Base-by-base conservation (phyloP, 2,888 invertebrate genomes). In the Tenodera sinensis region DNA sequence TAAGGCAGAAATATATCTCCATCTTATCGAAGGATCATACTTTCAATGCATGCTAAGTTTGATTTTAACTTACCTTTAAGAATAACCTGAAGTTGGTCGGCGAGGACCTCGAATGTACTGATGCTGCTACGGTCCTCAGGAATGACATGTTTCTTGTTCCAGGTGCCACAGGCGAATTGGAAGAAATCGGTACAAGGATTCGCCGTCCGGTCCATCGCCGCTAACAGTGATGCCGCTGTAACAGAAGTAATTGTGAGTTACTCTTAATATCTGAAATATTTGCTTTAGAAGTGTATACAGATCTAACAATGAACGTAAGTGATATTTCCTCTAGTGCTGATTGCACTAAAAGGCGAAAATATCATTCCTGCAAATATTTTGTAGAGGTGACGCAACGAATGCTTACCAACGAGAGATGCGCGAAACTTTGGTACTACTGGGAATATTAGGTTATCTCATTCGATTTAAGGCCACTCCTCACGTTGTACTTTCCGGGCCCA, bases 181-280 rank as follows among this genome's bases (percentile, higher is more conserved):
- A 97, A 98, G 94, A 98, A 98, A 92, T 98, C 96, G 82, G 95
- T 95, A 93, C 98, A 98, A 0, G 98, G 98, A 92, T 97, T 96
- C 0, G 96, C 95, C 0, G 94, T 94, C 85, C 95, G 94, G 92
- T 98, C 97, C 97, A 98, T 97, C 20, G 97, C 97, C 34, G 96
- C 95, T 91, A 98, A 93, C 90, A 98, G 93, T 34, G 97, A 96
- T 14, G 97, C 95, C 88, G 97, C 97, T 97, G 93, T 84, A 89
- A 91, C 14, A 89, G 47, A 54, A 8, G 27, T 27, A 27, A n/a
- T 4, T 8, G 71, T 8, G 9, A 20, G 47, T 54, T 27, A 54
- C n/a, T 9, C 12, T 42, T 42, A 42, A 42, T 12, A 12, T 42
- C 0, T 42, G 42, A 6, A 8, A 9, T 12, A 4, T 0, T 20